Evolutionary conservation across 2,888 invertebrate species (phyloP), one percentile per base, ranked within the genome.

Genomic region (Heliconius charithonia): DNA sequence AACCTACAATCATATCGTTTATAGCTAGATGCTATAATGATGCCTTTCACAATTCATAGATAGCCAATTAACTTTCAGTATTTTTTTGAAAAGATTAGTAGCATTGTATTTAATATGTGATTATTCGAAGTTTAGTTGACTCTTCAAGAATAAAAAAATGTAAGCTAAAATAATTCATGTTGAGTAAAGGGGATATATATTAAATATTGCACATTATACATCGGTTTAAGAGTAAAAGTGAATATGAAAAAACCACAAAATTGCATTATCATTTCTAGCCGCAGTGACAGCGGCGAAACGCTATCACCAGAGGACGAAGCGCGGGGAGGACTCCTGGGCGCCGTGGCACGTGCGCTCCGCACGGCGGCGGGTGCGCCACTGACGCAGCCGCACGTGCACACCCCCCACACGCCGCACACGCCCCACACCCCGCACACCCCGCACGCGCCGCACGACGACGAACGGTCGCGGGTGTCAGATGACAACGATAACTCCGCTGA

Each of bases 401-500:
- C 69, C 70, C 41, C 78, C 59, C 76, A 81, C 56, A 78, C 77
- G 29, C 75, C 80, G 70, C 71, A 81, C 56, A 78, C 77, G 29
- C 75, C 80, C 71, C 71, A 81, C 41, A 78, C 76, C 22, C 75
- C 80, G 67, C 70, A 66, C 67, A 67, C 67, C 12, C 67, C 67
- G 4, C 67, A 81, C 45, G 79, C 76, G 37, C 74, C 79, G 70
- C 66, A 76, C 4, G 92, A 92, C 56, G 94, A 93, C 85, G 93
- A 93, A 65, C 89, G 91, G 83, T 92, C 92, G 75, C 89, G 89
- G 56, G 81, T 88, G 41, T 93, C 93, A 4, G 94, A 94, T 79
- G 94, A 97, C 76, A 97, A 97, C 84, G 96, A 96, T 87, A 97
- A 97, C 91, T 97, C 97, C 27, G 97, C 97, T 9, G 97, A 97